Base-by-base conservation (phyloP, 2,113 vertebrate genomes). In the Carollia perspicillata region DNA sequence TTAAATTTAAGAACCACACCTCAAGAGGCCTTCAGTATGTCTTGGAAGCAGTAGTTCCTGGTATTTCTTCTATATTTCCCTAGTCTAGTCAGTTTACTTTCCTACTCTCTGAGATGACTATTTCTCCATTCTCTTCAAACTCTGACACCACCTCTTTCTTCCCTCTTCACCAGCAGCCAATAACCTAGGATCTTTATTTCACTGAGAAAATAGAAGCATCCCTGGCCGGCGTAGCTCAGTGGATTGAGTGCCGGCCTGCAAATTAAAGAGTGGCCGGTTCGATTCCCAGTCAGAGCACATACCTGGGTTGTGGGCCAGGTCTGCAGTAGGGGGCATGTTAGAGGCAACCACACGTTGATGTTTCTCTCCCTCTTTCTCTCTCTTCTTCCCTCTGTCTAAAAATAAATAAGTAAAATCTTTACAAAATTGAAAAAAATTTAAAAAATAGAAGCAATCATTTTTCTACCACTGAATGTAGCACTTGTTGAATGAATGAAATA, bases 141-240 rank as follows among this genome's bases (percentile, higher is more conserved):
- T 74, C 35, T n/a, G 30, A 17, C 28, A 87, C 68, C 6, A 3
- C 74, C 22, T 80, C 37, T 84, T n/a, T 72, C 65, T 74, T 81
- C 35, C 10, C 35, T 68, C 30, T 33, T 85, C 60, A 28, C 33
- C 37, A 49, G 63, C 35, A 44, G 8, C 65, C 53, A 69, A 63
- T 78, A 26, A 69, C n/a, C 66, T 95, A 79, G 55, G 79, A 71
- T 77, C 84, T 68, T 94, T 49, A 84, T 60, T 96, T 85, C 60
- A 51, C 28, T 42, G 69, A 94, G 44, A 33, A 91, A 90, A 69
- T 20, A 69, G 68, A 90, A 90, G 33, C 37, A 72, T 23, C 22
- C 55, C 55, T 58, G 55, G 55, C 55, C 2, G 22, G 55, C 9
- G 55, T 58, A 22, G 20, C 55, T 58, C 55, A 58, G 22, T 23